These are phyloP conservation scores for Ormyrus thymus DNA, from an alignment of 2,888 invertebrate genomes.

Conservation along the genomic window DNA sequence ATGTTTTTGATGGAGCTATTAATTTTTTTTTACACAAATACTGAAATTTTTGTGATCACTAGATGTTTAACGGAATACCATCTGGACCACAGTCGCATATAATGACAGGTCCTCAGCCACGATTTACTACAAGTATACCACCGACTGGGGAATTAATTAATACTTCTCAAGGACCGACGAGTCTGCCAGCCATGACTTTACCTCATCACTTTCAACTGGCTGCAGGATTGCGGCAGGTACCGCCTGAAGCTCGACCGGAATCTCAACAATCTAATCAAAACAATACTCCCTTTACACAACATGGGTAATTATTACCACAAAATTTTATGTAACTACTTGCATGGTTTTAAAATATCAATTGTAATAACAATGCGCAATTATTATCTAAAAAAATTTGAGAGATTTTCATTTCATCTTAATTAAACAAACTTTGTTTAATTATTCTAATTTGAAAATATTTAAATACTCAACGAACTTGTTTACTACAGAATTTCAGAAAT, in stretches of 20 bases:
- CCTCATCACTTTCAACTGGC: constrained; percentile 69
- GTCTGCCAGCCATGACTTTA: constrained; percentile 65
- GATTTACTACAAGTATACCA: constrained; percentile 65
- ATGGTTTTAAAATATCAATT: too few relatives aligned
- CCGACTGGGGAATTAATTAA: constrained; percentile 52
- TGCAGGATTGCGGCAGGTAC: constrained; percentile 65
- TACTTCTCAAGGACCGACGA: constrained; percentile 60
- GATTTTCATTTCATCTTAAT: constrained; percentile 5
- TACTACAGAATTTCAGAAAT: too few relatives aligned
- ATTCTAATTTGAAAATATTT: not conserved
- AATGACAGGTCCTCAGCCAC: constrained; percentile 62
- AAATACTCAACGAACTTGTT: too few relatives aligned
- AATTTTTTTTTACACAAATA: not conserved
- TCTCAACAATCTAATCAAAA: constrained; percentile 64
- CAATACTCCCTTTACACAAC: constrained; percentile 65
- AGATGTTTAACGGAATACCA: constrained; percentile 71
- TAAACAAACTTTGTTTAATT: not conserved
- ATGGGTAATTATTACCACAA: constrained; percentile 62
- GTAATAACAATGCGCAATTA: too few relatives aligned
- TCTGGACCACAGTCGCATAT: constrained; percentile 65
- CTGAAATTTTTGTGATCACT: not conserved
- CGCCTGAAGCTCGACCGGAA: constrained; percentile 61
- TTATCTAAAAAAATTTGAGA: not conserved
- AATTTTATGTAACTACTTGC: too few relatives aligned
- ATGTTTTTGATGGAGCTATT: not conserved